Base-by-base conservation (phyloP, 2,113 vertebrate genomes). In the Opisthocomus hoazin region DNA sequence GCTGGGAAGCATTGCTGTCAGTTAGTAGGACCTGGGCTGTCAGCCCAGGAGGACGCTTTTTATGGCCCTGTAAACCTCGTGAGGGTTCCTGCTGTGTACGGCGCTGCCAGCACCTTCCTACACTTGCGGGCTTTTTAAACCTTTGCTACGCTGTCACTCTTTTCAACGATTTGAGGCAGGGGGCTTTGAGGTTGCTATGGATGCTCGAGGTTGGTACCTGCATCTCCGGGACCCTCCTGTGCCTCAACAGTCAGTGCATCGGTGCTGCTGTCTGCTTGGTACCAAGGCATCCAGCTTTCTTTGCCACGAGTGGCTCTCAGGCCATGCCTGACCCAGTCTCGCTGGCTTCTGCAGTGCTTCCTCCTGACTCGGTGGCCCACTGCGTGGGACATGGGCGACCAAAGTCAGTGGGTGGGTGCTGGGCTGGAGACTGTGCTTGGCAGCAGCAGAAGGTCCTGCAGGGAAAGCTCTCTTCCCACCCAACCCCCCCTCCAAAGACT, bases 91-190 rank as follows among this genome's bases (percentile, higher is more conserved):
- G 43, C 61, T 24, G 23, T 15, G 6, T 36, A 24, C 34, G 58
- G 30, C 20, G 10, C 37, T 50, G 46, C 41, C 50, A 73, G 68
- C 82, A 69, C 50, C 41, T 51, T 74, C 30, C 24, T 75, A 26
- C 7, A 0, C 15, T 37, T 41, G 11, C 32, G 41, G n/a, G 13
- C 6, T 71, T 46, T 48, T 86, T 26, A 26, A 93, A 27, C 30
- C 18, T 57, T 60, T 66, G n/a, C n/a, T n/a, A n/a, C n/a, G n/a
- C n/a, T n/a, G 37, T 34, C 27, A 26, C 14, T 0, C 0, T 41
- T 93, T 68, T 27, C 29, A 45, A 51, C 5, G 1, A 8, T 63
- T 64, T 91, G 30, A 7, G 26, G 27, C 23, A 18, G 32, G 18
- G 46, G 23, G 21, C 37, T 75, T 70, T 86, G 83, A 36, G 68